Evolutionary conservation across 2,797 vertebrate species (phyloP), one percentile per base, ranked within the genome.

Genomic region (Anguilla anguilla): DNA sequence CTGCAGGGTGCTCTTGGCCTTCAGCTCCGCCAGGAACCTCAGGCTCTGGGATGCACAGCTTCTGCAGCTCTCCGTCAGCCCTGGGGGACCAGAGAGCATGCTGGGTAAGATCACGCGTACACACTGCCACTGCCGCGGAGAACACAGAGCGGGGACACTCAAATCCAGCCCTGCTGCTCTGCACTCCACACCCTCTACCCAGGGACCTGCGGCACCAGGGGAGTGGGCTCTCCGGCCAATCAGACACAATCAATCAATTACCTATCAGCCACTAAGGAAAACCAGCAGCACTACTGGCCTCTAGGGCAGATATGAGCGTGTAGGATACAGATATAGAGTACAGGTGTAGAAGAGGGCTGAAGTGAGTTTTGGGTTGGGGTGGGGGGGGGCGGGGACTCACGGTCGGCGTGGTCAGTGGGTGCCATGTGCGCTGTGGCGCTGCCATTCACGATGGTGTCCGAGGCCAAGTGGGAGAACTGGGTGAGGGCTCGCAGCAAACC

Each of bases 401-500:
- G 93, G 93, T 97, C 97, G 0, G 97, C 98, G 0, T 97, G 97
- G 94, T 99, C 97, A 0, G 96, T 97, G 90, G 98, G 98, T 0
- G 98, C 98, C 95, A 97, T 96, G 94, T 98, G 98, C 6, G 98
- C 96, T 0, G 98, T 99, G 85, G 98, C 98, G 0, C 98, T 96
- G 89, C 97, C 98, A 0, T 98, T 98, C 81, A 97, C 84, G 0
- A 99, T 99, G 81, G 98, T 96, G 91, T 99, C 98, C 0, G 98
- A 97, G 0, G 95, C 90, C 90, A 98, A 94, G 92, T 99, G 98
- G 0, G 98, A 96, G 49, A 99, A 99, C 88, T 97, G 97, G 67
- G 97, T 96, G 93, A 99, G 93, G 43, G 98, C 96, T 13, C 96
- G 96, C 91, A 99, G 95, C 91, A 99, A 95, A 13, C 93, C 91